Evolutionary conservation across 2,113 vertebrate genomes (phyloP), one percentile per base, ranked within the genome.

Genomic region (Bombycilla garrulus): DNA sequence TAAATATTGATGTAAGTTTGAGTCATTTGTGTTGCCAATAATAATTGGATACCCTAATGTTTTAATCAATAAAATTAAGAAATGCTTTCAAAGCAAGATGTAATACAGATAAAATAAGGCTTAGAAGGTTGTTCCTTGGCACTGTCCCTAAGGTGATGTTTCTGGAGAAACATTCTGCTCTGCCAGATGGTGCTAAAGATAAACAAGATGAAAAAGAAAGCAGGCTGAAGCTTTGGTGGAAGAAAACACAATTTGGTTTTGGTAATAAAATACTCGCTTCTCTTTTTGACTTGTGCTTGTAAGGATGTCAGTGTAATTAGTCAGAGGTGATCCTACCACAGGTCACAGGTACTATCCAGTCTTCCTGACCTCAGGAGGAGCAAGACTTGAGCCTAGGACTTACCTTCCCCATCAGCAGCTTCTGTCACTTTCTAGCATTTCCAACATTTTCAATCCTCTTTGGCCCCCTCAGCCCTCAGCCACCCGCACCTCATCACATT

Each of bases 21-120:
- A 77, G 18, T 77, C 26, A 78, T 89, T 83, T 91, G 58, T 84
- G 33, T 78, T 73, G 51, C 35, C 81, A 64, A 71, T 94, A 83
- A 70, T 84, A 92, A 89, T 73, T 74, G 67, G 29, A 81, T 51
- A 74, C 12, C 6, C 26, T 71, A 81, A 91, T 74, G 26, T 84
- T 92, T 92, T 81, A 81, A 89, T 84, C 89, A 78, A 84, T 89
- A 81, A 66, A 21, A 64, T 92, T 79, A 81, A 71, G 64, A 79
- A 88, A 72, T n/a, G 24, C 35, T 84, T 71, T 84, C 40, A 84
- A 91, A 81, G 14, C 15, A 79, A 29, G 56, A 71, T 54, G 19
- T 67, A 83, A 71, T 66, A 54, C 10, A 51, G 31, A 58, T 51
- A 81, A 92, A 94, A 85, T 31, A 45, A 76, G 12, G 18, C 38